These are phyloP conservation scores for Pheucticus melanocephalus DNA, from an alignment of 2,113 vertebrate genomes.

Conservation along the genomic window DNA sequence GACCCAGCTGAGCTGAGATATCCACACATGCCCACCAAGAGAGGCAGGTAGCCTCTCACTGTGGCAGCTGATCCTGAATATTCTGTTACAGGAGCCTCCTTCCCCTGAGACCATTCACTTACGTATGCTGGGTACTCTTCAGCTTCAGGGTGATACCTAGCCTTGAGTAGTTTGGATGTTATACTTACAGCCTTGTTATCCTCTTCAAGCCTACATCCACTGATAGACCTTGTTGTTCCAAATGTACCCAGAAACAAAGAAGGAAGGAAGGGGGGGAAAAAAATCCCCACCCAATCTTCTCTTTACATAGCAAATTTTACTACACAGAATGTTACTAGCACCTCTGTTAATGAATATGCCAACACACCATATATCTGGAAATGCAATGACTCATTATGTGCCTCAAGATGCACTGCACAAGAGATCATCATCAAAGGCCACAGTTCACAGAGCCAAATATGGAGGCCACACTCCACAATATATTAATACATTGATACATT, in stretches of 20 bases:
- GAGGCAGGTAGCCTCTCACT: neutral
- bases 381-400: neutral
- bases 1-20: neutral
- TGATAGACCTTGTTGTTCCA: neutral
- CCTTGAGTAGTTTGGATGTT: neutral
- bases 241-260: neutral
- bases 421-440: neutral
- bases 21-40: accelerated
- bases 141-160: neutral
- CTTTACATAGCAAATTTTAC: neutral
- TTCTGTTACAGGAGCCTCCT: neutral
- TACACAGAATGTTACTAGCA: neutral
- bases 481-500: neutral
- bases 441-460: neutral
- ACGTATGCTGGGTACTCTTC: neutral
- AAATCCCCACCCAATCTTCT: neutral
- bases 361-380: neutral
- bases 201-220: neutral
- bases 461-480: neutral
- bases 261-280: neutral
- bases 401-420: neutral
- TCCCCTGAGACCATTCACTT: neutral
- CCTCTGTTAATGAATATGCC: neutral
- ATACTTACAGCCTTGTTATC: neutral
- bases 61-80: neutral